Evolutionary conservation across 37 sponge, comb jelly and placozoan species (phyloP), one percentile per base, ranked within the genome.

Genomic region (Geodia barretti): DNA sequence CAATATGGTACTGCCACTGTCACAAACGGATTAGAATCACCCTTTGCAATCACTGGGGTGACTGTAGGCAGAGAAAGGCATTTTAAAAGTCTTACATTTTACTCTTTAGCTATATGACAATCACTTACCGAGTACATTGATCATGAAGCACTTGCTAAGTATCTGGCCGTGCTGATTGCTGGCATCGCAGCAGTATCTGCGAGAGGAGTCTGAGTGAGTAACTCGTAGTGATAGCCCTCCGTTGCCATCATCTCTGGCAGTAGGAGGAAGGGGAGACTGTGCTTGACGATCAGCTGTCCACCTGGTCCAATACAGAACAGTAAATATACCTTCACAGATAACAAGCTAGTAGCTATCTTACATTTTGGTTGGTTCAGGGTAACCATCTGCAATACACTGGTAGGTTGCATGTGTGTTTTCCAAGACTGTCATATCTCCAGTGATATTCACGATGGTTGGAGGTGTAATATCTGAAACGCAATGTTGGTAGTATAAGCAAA

Each of bases 331-430:
- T 69, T 4, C 33, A 34, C 24, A 73, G 21, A 73, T 47, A 9
- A 24, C 8, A 29, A 75, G n/a, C 19, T 21, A 75, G 41, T 14
- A 39, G 3, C 29, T 64, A 1, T 14, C 79, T 25, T 78, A 78
- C 79, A 29, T 65, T 36, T 62, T 78, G 5, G 4, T 30, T 28
- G 79, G 54, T 11, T 1, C 7, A 25, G 79, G 79, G 39, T 37
- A 78, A 26, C 54, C 79, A 66, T 4, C 14, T 7, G 68, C 79
- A n/a, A 39, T 32, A 38, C 79, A 78, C 2, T 41, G 17, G 68
- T 62, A 38, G n/a, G 8, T 5, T 20, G 62, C 62, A 14, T n/a
- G 25, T 29, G 4, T 26, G 30, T 63, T 42, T 39, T 78, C 79
- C 5, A 78, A 0, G 26, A 78, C 68, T 28, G n/a, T 43, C 33